These are phyloP conservation scores for Drosophila mojavensis DNA, from an alignment of 1,140 invertebrate species.

Conservation along the genomic window DNA sequence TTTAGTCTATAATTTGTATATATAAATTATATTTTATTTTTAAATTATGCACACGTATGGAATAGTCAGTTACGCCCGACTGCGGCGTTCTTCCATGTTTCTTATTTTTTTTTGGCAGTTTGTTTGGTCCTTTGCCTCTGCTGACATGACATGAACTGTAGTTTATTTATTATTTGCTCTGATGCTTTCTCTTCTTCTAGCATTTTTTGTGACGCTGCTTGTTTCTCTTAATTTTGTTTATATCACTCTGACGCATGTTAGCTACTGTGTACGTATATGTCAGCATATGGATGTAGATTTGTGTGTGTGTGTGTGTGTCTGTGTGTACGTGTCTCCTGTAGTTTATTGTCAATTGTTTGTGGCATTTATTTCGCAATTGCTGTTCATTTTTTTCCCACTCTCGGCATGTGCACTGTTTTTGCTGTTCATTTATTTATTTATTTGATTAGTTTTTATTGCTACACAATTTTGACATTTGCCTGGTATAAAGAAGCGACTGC, in stretches of 20 bases:
- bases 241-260: slow-evolving; percentile 49
- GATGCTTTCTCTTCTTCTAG: slow-evolving; percentile 13
- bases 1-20: no score
- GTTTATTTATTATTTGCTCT: slow-evolving; percentile 56
- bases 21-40: no score
- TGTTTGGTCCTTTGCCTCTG: slow-evolving; percentile 37
- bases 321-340: slow-evolving; percentile 41
- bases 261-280: slow-evolving; percentile 29
- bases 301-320: slow-evolving; percentile 32
- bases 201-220: slow-evolving; percentile 5
- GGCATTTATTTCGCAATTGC: slow-evolving; percentile 61
- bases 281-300: slow-evolving; percentile 1
- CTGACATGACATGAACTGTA: slow-evolving; percentile 57
- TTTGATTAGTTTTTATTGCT: slow-evolving; percentile 53
- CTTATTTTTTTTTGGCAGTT: slow-evolving; percentile 24
- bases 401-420: background rate
- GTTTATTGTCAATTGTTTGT: slow-evolving; percentile 59
- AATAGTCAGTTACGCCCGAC: no score
- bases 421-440: slow-evolving; percentile 38
- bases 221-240: slow-evolving; percentile 53
- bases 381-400: slow-evolving; percentile 38
- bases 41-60: no score
- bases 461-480: slow-evolving; percentile 29
- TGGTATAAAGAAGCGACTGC: slow-evolving; percentile 16
- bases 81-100: no score